phyloP scores from a whole-genome alignment of 53 echinoderm and acorn worm genomes.

The Patiria pectinifera region DNA sequence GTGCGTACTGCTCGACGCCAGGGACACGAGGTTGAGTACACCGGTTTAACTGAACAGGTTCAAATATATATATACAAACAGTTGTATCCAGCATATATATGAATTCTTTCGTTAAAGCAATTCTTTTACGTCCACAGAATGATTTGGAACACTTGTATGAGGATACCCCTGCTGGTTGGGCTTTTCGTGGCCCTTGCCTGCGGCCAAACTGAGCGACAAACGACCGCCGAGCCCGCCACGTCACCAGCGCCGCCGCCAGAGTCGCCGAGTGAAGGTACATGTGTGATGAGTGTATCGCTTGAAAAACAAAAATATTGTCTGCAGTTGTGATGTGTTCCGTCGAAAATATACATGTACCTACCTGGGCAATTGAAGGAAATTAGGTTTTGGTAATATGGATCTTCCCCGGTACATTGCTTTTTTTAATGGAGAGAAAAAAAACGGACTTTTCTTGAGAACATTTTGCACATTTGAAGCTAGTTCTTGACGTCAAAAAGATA shows the following conservation, averaged over 20 bases:
- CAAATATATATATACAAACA: no score
- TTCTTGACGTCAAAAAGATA: no score
- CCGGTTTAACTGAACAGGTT: background rate
- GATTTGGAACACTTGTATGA: constrained; percentile 36
- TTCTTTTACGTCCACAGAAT: constrained; percentile 23
- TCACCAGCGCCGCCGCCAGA: background rate
- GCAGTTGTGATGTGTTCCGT: no score
- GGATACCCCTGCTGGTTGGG: constrained; percentile 25
- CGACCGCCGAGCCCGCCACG: background rate
- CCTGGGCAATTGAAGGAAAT: no score
- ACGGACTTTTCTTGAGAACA: no score
- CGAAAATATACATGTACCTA: no score
- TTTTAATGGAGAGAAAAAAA: no score
- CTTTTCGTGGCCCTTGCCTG: constrained; percentile 11
- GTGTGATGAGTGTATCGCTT: background rate
- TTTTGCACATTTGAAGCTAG: no score
- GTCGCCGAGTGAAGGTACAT: background rate
- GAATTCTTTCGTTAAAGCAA: background rate
- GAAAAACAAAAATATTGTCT: background rate
- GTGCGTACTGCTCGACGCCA: no score
- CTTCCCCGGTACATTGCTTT: no score
- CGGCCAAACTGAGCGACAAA: background rate
- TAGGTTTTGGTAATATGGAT: no score
- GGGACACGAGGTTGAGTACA: background rate
- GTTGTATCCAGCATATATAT: background rate